Evolutionary conservation across 2,888 invertebrate species (phyloP).

Genomic region (Apoda limacodes): DNA sequence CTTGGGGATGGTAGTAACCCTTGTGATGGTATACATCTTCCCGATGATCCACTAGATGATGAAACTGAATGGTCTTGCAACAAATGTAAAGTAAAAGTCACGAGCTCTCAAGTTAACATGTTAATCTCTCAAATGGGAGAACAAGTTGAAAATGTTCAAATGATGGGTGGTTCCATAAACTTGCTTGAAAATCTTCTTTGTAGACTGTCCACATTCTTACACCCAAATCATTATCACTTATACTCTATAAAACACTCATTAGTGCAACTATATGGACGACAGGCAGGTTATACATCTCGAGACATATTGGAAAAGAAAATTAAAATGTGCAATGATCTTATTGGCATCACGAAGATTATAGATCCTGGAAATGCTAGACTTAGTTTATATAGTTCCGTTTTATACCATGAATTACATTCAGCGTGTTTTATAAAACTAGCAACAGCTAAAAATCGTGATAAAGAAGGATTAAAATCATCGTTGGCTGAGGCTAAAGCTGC

Average conservation of each 20-base stretch:
- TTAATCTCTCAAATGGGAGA: constrained; percentile 79
- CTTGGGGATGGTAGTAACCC: constrained; percentile 66
- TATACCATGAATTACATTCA: constrained; percentile 77
- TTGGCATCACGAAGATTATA: constrained; percentile 71
- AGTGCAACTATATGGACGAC: constrained; percentile 82
- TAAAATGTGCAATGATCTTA: constrained; percentile 74
- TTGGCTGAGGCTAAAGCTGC: constrained; percentile 55
- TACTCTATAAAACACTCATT: constrained; percentile 86
- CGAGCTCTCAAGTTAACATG: constrained; percentile 74
- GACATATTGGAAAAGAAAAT: constrained; percentile 74
- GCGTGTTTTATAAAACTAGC: constrained; percentile 65
- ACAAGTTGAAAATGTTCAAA: constrained; percentile 77
- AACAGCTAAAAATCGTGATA: constrained; percentile 51
- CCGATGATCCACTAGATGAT: constrained; percentile 76
- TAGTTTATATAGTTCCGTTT: constrained; percentile 81
- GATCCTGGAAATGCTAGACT: constrained; percentile 82
- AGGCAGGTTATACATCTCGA: constrained; percentile 71
- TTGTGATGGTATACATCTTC: constrained; percentile 78
- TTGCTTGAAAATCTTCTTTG: constrained; percentile 74
- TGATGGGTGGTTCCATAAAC: constrained; percentile 70
- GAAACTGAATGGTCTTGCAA: constrained; percentile 83
- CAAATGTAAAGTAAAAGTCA: constrained; percentile 75
- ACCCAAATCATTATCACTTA: constrained; percentile 87
- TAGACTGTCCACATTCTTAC: constrained; percentile 79
- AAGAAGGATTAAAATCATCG: constrained; percentile 29